Evolutionary conservation across 2,797 vertebrate genomes (phyloP), one percentile per base, ranked within the genome.

Genomic region (Amblyraja radiata): DNA sequence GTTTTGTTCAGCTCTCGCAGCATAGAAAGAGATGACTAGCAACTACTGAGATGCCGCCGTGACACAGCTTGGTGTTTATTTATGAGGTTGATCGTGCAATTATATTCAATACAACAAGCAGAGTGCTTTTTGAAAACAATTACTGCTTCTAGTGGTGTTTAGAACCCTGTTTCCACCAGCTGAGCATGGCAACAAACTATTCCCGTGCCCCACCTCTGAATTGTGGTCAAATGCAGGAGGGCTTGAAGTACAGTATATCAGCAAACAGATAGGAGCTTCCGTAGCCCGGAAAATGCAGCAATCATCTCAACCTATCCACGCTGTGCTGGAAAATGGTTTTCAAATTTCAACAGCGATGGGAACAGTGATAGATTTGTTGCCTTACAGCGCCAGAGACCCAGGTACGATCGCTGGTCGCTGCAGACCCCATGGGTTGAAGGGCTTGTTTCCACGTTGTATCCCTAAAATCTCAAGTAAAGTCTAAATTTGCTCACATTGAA

Each of bases 171-270:
- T 76, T 46, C 28, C 90, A 76, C 71, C 23, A 16, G 6, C 16
- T 7, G 36, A 54, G 9, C 39, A 21, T 21, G n/a, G 84, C 18
- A 65, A 36, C 32, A 88, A 88, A 68, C 84, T 68, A 13, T 88
- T 88, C 84, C 23, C 36, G 25, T 13, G 25, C 68, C 90, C 36
- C 90, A n/a, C 39, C 90, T 76, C 90, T 76, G 90, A 92, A n/a
- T 76, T 54, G 28, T 28, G 25, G 39, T 92, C 71, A 73, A 92
- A 14, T 54, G 71, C 39, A 76, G 71, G 68, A 54, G 11, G 84
- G 71, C 71, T 54, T 58, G 36, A 10, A 28, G 73, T 54, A 54
- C 46, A 54, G 4, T 46, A 91, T 68, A 54, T 91, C 36, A 73
- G 68, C 39, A 92, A n/a, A 88, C 76, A 46, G 9, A 21, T 39